phyloP scores from a whole-genome alignment of 2,113 vertebrate genomes.

The Scomber colias region DNA sequence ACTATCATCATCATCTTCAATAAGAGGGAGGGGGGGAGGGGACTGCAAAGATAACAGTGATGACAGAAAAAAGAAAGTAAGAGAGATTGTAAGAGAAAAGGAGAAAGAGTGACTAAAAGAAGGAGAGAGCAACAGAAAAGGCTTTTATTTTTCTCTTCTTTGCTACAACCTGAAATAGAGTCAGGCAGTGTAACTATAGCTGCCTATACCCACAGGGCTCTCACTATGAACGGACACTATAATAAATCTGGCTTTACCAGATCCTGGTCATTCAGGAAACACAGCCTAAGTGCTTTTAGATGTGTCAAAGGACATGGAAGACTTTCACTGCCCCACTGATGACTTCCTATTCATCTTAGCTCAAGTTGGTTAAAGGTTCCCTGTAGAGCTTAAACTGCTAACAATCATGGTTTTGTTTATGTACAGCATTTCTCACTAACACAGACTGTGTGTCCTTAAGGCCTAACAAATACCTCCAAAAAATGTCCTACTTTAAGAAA shows the following conservation, averaged over 20 bases:
- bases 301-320: slow-evolving; percentile 77
- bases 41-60: slow-evolving; percentile 37
- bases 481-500: slow-evolving; percentile 22
- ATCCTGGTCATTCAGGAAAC: slow-evolving; percentile 71
- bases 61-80: slow-evolving; percentile 41
- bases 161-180: slow-evolving; percentile 73
- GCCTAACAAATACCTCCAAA: slow-evolving; percentile 1
- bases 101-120: slow-evolving; percentile 16
- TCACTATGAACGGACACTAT: slow-evolving; percentile 55
- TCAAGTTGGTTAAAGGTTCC: slow-evolving; percentile 73
- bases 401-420: slow-evolving; percentile 56
- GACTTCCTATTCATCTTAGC: slow-evolving; percentile 70
- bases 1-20: slow-evolving; percentile 60
- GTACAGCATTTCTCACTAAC: slow-evolving; percentile 40
- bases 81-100: neutral
- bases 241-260: slow-evolving; percentile 82
- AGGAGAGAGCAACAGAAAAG: slow-evolving; percentile 36
- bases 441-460: slow-evolving; percentile 20
- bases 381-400: slow-evolving; percentile 55
- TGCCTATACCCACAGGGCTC: slow-evolving; percentile 64
- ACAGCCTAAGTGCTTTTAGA: slow-evolving; percentile 78
- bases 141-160: slow-evolving; percentile 63
- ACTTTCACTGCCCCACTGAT: slow-evolving; percentile 64
- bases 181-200: slow-evolving; percentile 51
- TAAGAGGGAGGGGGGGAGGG: slow-evolving; percentile 16